phyloP scores from a whole-genome alignment of 2,888 invertebrate species.

The Nasonia oneida region DNA sequence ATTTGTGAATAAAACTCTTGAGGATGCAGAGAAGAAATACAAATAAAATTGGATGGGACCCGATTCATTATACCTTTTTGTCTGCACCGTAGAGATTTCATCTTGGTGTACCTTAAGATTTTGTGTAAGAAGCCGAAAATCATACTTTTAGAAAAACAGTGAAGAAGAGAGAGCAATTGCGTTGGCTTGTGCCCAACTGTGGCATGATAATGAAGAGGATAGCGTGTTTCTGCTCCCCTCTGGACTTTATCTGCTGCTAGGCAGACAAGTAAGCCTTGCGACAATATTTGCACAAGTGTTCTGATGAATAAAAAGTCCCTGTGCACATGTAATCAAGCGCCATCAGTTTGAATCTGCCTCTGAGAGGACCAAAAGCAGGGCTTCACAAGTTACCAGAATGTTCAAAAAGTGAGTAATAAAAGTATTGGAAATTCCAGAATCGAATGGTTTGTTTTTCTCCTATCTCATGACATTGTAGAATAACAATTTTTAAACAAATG shows the following conservation, averaged over 20 bases:
- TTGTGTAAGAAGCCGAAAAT: constrained; percentile 55
- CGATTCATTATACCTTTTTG: constrained; percentile 64
- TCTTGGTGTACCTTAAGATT: constrained; percentile 66
- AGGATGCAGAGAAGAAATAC: background rate
- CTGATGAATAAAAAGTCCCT: constrained; percentile 54
- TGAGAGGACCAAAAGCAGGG: constrained; percentile 32
- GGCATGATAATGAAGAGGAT: constrained; percentile 35
- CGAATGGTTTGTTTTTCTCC: background rate
- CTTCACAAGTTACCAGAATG: background rate
- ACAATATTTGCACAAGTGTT: constrained; percentile 74
- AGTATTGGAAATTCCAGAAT: background rate
- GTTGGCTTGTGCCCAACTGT: constrained; percentile 24
- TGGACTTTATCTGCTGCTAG: constrained; percentile 64
- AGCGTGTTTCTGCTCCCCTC: constrained; percentile 34
- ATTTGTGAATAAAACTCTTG: too few relatives aligned
- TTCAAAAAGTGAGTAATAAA: background rate
- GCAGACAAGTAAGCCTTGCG: constrained; percentile 68
- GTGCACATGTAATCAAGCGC: background rate
- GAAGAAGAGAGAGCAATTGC: constrained; percentile 14
- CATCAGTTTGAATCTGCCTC: background rate
- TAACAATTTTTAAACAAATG: background rate
- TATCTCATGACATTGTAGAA: background rate
- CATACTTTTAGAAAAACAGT: constrained; percentile 28
- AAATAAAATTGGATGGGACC: constrained; percentile 1
- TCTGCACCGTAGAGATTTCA: constrained; percentile 65